A percentile compares a stretch with the other conserved stretches of the same genome.
These are phyloP conservation scores for Lutraria lutraria DNA, from an alignment of 2,888 invertebrate genomes.

Conservation along the genomic window DNA sequence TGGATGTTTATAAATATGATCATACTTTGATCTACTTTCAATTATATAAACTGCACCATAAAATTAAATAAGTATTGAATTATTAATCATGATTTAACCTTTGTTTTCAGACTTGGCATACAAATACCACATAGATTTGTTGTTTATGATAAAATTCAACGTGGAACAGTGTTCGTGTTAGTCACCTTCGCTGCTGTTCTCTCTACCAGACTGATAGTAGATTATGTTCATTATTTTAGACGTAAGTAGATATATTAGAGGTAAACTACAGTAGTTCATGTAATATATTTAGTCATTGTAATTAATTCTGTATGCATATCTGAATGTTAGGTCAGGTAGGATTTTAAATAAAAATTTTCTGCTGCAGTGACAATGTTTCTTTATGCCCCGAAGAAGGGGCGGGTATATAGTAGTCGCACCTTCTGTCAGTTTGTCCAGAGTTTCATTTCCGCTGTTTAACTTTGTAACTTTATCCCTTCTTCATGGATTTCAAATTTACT, in stretches of 20 bases:
- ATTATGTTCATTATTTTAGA: conserved; percentile 27
- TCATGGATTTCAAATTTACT: no score
- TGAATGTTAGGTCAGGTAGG: not conserved
- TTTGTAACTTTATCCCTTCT: no score
- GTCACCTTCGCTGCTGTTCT: not conserved
- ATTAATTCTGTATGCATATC: not conserved
- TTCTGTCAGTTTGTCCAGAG: no score
- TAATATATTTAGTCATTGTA: not conserved
- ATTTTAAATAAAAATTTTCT: not conserved
- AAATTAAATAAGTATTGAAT: no score
- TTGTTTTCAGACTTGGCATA: conserved; percentile 8
- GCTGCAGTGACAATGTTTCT: not conserved
- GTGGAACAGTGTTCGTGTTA: conserved; percentile 24
- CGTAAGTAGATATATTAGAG: conserved; percentile 12
- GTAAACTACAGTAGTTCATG: no score
- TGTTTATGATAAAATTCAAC: conserved; percentile 46
- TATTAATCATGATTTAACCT: no score
- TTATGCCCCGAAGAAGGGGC: no score
- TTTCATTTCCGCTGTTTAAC: no score
- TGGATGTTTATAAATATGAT: not conserved
- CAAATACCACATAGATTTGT: conserved; percentile 44
- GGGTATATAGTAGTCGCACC: no score
- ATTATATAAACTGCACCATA: not conserved
- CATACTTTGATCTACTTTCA: not conserved
- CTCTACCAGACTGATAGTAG: not conserved